Evolutionary conservation across 1,140 invertebrate species (phyloP).

Genomic region (Panagrolaimus sp.): DNA sequence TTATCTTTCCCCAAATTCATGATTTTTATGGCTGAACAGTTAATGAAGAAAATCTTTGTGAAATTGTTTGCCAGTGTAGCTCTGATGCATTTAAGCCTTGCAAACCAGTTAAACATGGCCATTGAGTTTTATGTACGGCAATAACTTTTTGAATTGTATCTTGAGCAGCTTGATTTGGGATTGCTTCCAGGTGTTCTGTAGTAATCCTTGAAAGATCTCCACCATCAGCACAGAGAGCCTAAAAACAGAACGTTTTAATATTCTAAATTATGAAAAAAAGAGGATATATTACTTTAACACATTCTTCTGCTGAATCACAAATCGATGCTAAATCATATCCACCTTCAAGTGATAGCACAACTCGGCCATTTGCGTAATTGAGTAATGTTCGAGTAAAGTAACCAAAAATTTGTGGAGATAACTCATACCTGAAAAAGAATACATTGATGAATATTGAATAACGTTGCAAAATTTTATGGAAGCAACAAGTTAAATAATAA

Average conservation of each 20-base stretch:
- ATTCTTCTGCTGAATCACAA: conserved; percentile 93
- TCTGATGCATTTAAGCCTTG: conserved; percentile 49
- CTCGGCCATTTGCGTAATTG: conserved; percentile 78
- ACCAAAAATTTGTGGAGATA: conserved; percentile 68
- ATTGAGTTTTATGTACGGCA: conserved; percentile 55
- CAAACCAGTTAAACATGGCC: conserved; percentile 49
- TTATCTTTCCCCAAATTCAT: neutral
- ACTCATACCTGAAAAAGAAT: conserved; percentile 51
- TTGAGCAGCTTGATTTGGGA: conserved; percentile 49
- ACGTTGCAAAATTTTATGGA: neutral
- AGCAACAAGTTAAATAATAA: no score
- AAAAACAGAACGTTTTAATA: conserved; percentile 21
- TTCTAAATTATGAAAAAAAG: conserved; percentile 12
- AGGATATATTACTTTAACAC: conserved; percentile 64
- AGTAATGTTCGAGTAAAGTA: conserved; percentile 90
- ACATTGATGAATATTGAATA: no score
- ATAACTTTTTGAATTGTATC: conserved; percentile 58
- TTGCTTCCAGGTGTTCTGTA: conserved; percentile 37
- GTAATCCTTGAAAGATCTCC: conserved; percentile 41
- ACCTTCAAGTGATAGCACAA: conserved; percentile 78
- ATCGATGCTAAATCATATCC: conserved; percentile 85
- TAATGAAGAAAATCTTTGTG: conserved; percentile 41
- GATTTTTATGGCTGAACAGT: conserved; percentile 39
- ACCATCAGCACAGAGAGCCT: conserved; percentile 48
- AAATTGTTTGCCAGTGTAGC: conserved; percentile 51